Base-by-base conservation (phyloP, 2,113 vertebrate species). In the Malurus melanocephalus region DNA sequence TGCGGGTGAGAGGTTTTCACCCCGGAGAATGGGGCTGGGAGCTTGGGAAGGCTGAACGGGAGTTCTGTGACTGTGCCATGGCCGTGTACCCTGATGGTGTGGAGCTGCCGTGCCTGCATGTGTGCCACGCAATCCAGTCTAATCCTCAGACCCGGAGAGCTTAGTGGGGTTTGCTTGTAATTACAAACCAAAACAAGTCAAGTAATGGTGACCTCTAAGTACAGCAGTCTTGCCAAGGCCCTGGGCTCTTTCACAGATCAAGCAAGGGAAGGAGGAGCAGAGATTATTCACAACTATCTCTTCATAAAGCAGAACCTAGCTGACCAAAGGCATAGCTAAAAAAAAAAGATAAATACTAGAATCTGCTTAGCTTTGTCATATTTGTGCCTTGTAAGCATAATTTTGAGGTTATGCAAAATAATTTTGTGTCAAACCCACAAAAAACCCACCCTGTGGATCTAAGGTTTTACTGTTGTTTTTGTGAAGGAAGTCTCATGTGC, bases 351-450 rank as follows among this genome's bases (percentile, higher is more conserved):
- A 93, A 88, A 89, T 43, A 67, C 40, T 56, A 62, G 38, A 80
- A 86, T 87, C 53, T 86, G 65, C 85, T 93, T 95, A 80, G 80
- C 65, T 89, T 83, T 84, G 69, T 88, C 42, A 3, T 75, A 83
- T 83, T 93, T 86, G 30, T 80, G 85, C 72, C 26, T 77, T 60
- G 73, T 78, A 89, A 80, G 65, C 85, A 65, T 78, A 84, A 91
- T 86, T 88, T 72, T 86, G 76, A 83, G 42, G 76, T 68, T 90
- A 83, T 91, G 61, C 65, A 81, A 93, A 94, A 72, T 79, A 89
- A 74, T 80, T 80, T 80, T 91, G 33, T 75, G 65, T 88, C 51
- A 88, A 69, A 86, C 22, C 40, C 75, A 77, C 57, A 86, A 61
- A 59, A 80, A 42, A 0, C 0, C 4, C 33, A 74, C 77, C 10